A percentile compares a stretch with the other conserved stretches of the same genome.
Evolutionary conservation across 1,140 invertebrate species (phyloP).

Genomic region (Rhynchophorus ferrugineus): DNA sequence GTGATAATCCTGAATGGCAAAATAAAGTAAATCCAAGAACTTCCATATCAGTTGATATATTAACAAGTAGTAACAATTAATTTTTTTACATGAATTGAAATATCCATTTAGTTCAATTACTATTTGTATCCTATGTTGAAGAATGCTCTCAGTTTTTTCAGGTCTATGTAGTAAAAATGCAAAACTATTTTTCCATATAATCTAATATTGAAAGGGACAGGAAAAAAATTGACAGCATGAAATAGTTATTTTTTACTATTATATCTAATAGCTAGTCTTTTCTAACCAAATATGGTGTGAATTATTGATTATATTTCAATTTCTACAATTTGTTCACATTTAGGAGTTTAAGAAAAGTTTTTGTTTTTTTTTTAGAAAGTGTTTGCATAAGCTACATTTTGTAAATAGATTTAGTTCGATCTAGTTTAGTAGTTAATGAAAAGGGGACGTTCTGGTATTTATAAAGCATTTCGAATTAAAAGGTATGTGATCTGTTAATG

Average conservation of each 20-base stretch:
- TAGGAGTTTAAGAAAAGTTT: slow-evolving; percentile 11
- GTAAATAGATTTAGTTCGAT: background rate
- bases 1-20: slow-evolving; percentile 7
- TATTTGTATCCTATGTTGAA: background rate
- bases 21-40: slow-evolving; percentile 16
- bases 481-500: too few relatives aligned
- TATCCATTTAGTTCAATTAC: slow-evolving; percentile 11
- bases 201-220: too few relatives aligned
- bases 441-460: too few relatives aligned
- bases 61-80: background rate
- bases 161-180: background rate
- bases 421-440: background rate
- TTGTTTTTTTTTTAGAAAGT: slow-evolving; percentile 7
- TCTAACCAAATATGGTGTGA: slow-evolving; percentile 17
- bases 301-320: slow-evolving; percentile 1
- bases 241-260: background rate
- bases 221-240: slow-evolving; percentile 8
- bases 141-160: slow-evolving; percentile 13
- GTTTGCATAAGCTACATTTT: background rate
- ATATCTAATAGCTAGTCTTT: slow-evolving; percentile 14
- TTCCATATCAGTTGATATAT: slow-evolving; percentile 8
- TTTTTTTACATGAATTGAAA: background rate
- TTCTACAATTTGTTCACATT: slow-evolving; percentile 4
- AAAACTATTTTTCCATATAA: slow-evolving; percentile 9
- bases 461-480: too few relatives aligned